Evolutionary conservation across 23 tunicate genomes (phyloP), one percentile per base, ranked within the genome.

Genomic region (Oikopleura dioica): DNA sequence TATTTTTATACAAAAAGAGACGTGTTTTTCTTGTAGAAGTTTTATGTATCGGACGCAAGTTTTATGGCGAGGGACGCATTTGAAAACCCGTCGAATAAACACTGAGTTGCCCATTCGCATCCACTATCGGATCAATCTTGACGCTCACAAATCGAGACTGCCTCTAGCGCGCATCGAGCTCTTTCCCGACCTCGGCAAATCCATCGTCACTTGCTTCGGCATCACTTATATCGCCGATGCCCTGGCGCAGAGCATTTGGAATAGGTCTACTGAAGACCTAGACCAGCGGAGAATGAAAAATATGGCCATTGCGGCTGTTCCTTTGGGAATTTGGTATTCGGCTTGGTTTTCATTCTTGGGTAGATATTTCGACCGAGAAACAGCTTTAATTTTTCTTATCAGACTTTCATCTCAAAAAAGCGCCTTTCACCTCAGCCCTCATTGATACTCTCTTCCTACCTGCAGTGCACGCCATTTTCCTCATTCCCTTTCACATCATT

Each of bases 241-340:
- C 2, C 33, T 63, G 33, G 72, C 72, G 30, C 72, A 63, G 26
- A 63, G 26, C 2, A 28, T 63, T n/a, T n/a, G n/a, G n/a, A n/a
- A n/a, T n/a, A n/a, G n/a, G n/a, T n/a, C n/a, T n/a, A n/a, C n/a
- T 23, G 72, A 63, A 63, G 72, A 23, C 26, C 4, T 63, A 2
- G 29, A 23, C 2, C 26, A 2, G 29, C 72, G 33, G 72, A 23
- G 72, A 12, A 63, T 31, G 5, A 2, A 12, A 23, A 23, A 63
- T 31, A 63, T 63, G 72, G 72, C 30, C 2, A 2, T 63, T 16
- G 16, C 30, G 16, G 72, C 72, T 21, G 5, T 63, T 12, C 72
- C 72, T 24, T 31, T 63, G 16, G 72, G 72, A 23, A 12, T 63
- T 63, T 63, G 72, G 72, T 63, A 63, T 28, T 63, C 72, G 4